Evolutionary conservation across 2,113 vertebrate species (phyloP).

Genomic region (Daboia siamensis): DNA sequence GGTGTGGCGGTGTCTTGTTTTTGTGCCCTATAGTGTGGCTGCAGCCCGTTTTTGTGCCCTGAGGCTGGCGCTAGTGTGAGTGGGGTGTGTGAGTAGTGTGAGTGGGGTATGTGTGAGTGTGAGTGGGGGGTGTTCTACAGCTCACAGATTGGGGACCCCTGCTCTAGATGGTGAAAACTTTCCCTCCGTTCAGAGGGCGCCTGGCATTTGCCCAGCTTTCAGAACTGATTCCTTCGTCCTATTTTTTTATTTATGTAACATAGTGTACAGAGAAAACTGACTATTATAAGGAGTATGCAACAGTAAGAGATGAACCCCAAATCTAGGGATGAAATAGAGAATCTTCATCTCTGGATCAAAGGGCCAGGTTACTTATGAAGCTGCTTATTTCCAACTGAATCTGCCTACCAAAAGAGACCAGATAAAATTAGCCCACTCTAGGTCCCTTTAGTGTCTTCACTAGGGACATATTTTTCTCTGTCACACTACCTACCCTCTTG

Average conservation of each 20-base stretch:
- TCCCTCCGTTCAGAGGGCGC: background rate
- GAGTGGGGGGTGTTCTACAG: too few relatives aligned
- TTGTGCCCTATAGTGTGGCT: too few relatives aligned
- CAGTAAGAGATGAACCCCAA: background rate
- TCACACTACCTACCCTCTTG: background rate
- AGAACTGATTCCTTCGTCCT: background rate
- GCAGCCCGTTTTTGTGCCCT: too few relatives aligned
- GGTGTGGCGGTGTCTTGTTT: too few relatives aligned
- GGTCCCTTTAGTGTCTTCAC: background rate
- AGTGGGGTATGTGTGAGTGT: too few relatives aligned
- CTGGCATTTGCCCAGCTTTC: background rate
- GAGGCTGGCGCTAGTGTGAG: too few relatives aligned
- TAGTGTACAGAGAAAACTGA: background rate
- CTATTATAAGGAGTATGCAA: background rate
- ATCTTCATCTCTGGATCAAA: background rate
- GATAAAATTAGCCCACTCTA: background rate
- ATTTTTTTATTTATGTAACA: background rate
- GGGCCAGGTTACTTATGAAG: background rate
- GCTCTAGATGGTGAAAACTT: background rate
- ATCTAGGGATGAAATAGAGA: background rate
- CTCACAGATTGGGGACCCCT: too few relatives aligned
- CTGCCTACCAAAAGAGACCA: background rate
- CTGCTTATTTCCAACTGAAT: background rate
- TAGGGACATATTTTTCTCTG: background rate
- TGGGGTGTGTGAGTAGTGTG: too few relatives aligned